These are phyloP conservation scores for Neosalanx taihuensis DNA, from an alignment of 2,797 vertebrate genomes.

Conservation along the genomic window DNA sequence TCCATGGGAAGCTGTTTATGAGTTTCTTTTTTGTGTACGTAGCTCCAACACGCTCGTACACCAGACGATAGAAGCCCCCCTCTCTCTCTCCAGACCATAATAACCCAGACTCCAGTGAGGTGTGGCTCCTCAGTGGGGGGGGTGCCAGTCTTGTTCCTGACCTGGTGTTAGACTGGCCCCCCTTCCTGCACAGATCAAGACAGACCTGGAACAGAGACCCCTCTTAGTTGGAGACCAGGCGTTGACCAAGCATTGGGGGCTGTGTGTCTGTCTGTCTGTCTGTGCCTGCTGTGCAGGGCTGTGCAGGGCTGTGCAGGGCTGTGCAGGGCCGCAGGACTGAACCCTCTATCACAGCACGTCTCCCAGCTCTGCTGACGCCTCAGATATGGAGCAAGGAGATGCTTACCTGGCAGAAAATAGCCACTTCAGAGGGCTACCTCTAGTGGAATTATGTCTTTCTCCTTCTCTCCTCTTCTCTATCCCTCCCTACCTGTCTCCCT, in stretches of 20 bases:
- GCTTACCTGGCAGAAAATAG: conserved; percentile 18
- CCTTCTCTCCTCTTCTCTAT: too few species aligned
- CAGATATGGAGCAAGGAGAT: conserved; percentile 28
- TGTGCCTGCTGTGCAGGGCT: not conserved
- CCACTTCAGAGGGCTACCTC: not conserved
- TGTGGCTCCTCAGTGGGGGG: not conserved
- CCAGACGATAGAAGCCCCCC: not conserved
- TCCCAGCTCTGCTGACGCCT: conserved; percentile 9
- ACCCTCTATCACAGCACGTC: conserved; percentile 17
- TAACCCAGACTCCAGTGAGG: not conserved
- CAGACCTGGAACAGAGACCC: too few species aligned
- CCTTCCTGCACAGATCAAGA: too few species aligned
- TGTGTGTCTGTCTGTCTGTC: not conserved
- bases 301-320: too few species aligned
- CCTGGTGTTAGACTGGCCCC: too few species aligned
- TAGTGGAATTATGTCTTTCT: not conserved
- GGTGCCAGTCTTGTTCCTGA: not conserved
- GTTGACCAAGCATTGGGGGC: too few species aligned
- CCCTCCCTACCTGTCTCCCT: too few species aligned
- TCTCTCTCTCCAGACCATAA: too few species aligned
- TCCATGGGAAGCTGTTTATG: conserved; percentile 45
- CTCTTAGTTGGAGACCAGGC: too few species aligned
- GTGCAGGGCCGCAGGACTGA: not conserved
- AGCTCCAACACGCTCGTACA: conserved; percentile 30
- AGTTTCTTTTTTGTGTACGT: conserved; percentile 40